Evolutionary conservation across 2,113 vertebrate species (phyloP).

Genomic region (Deroptyus accipitrinus): DNA sequence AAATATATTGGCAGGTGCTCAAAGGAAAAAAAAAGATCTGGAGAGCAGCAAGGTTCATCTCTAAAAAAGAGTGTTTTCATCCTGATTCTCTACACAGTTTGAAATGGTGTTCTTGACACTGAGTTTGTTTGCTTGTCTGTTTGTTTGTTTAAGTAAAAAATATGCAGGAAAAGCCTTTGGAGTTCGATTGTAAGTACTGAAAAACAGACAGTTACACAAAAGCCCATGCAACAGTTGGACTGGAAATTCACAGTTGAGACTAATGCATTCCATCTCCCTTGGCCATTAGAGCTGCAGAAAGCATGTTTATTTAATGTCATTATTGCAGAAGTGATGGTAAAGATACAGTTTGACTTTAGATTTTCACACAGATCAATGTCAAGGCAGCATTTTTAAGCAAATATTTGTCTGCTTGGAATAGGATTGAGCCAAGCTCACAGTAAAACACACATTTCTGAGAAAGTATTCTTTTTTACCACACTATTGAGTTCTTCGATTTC

Average conservation of each 20-base stretch:
- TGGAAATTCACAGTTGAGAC: background rate
- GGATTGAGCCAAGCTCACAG: background rate
- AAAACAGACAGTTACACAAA: background rate
- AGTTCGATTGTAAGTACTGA: background rate
- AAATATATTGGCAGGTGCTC: background rate
- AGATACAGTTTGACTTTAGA: background rate
- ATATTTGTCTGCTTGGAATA: background rate
- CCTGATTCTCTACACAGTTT: background rate
- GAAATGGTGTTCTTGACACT: background rate
- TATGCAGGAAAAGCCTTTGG: background rate
- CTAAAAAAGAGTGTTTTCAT: background rate
- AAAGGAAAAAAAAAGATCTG: background rate
- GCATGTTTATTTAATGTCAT: background rate
- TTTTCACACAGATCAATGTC: background rate
- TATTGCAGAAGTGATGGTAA: background rate
- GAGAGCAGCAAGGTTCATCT: background rate
- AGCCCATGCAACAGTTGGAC: background rate
- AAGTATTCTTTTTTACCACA: background rate
- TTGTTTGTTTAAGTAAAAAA: background rate
- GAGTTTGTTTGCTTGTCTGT: background rate
- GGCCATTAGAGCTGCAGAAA: background rate
- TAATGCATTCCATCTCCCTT: background rate
- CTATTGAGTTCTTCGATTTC: background rate
- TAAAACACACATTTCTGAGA: background rate
- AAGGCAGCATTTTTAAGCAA: background rate